A percentile compares a stretch with the other conserved stretches of the same genome.
Evolutionary conservation across 2,888 invertebrate genomes (phyloP).

Genomic region (Drosophila meridiana): DNA sequence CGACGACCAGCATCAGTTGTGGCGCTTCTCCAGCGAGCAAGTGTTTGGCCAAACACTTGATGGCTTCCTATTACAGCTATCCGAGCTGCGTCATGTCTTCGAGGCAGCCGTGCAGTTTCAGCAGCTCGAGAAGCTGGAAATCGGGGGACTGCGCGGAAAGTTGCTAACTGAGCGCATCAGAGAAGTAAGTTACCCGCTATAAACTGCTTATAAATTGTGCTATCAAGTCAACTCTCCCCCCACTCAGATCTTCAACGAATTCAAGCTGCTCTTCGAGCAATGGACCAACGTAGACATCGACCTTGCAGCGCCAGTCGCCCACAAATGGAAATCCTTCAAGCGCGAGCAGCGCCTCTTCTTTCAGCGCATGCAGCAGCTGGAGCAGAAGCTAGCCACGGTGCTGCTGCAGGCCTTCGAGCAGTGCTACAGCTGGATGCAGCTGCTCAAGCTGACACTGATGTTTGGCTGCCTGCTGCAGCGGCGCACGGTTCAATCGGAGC

Average conservation of each 20-base stretch:
- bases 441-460: conserved; percentile 86
- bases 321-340: conserved; percentile 85
- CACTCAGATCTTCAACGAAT: conserved; percentile 79
- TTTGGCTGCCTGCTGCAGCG: conserved; percentile 87
- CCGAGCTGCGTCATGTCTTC: conserved; percentile 90
- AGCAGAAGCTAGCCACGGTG: conserved; percentile 87
- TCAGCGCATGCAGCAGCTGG: conserved; percentile 83
- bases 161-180: conserved; percentile 79
- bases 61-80: conserved; percentile 88
- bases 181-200: conserved; percentile 59
- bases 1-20: conserved; percentile 87
- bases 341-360: conserved; percentile 86
- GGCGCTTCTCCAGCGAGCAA: conserved; percentile 91
- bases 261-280: conserved; percentile 81
- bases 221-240: background rate
- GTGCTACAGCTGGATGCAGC: conserved; percentile 86
- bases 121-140: conserved; percentile 94
- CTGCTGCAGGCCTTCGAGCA: conserved; percentile 87
- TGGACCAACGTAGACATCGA: conserved; percentile 83
- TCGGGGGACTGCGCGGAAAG: conserved; percentile 86
- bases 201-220: too few relatives aligned
- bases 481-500: conserved; percentile 86
- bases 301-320: conserved; percentile 62
- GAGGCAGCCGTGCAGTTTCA: conserved; percentile 92
- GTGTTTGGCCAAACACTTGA: conserved; percentile 89